Evolutionary conservation across 2,797 vertebrate species (phyloP).

Genomic region (Antennarius maculatus): DNA sequence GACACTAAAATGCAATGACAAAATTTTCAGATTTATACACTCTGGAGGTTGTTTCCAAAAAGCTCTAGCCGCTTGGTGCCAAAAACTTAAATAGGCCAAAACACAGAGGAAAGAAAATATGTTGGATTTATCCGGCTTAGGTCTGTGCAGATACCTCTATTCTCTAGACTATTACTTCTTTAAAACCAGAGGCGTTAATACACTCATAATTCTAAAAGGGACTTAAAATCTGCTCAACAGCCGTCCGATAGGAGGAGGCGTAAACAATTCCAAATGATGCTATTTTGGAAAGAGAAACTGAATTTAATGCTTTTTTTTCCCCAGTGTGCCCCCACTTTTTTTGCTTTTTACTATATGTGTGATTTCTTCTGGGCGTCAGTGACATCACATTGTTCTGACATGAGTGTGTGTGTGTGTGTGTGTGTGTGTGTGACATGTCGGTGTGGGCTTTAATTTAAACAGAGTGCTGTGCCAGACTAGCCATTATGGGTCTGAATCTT

Average conservation of each 20-base stretch:
- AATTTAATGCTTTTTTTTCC: constrained; percentile 17
- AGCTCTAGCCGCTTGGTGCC: background rate
- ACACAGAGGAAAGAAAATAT: background rate
- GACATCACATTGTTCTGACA: constrained; percentile 50
- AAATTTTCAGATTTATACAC: background rate
- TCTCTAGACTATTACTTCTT: constrained; percentile 8
- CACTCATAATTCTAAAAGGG: constrained; percentile 19
- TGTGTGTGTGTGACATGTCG: constrained; percentile 29
- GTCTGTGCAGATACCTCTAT: background rate
- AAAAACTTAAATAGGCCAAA: background rate
- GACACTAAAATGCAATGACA: background rate
- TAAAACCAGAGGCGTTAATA: constrained; percentile 24
- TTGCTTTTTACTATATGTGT: background rate
- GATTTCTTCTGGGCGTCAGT: constrained; percentile 47
- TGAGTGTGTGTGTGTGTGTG: constrained; percentile 18
- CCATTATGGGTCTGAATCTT: constrained; percentile 69
- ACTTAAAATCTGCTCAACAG: constrained; percentile 26
- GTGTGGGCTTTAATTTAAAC: constrained; percentile 54
- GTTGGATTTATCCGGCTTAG: background rate
- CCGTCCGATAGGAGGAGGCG: background rate
- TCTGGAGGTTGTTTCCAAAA: background rate
- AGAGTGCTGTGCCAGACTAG: constrained; percentile 67
- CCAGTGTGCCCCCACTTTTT: constrained; percentile 12
- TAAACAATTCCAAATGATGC: constrained; percentile 53
- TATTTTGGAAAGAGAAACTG: constrained; percentile 28